These are phyloP conservation scores for Drosophila nannoptera DNA, from an alignment of 1,140 invertebrate species.

Conservation along the genomic window DNA sequence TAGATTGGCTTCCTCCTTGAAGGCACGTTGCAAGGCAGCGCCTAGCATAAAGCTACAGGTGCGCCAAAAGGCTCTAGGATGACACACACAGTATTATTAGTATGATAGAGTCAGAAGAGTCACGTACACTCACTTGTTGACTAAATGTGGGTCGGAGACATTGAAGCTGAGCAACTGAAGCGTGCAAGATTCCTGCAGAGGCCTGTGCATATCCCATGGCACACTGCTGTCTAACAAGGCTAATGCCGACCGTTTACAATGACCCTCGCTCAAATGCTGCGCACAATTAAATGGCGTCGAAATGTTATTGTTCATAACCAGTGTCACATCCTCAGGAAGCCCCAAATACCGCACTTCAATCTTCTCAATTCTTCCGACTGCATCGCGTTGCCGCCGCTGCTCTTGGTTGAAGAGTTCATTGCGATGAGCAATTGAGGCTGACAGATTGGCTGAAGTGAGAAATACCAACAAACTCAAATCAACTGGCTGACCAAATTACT, in stretches of 20 bases:
- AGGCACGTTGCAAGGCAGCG: constrained; percentile 86
- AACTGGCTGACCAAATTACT: no score
- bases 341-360: constrained; percentile 91
- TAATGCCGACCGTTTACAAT: constrained; percentile 86
- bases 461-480: background rate
- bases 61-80: constrained; percentile 90
- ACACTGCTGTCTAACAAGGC: constrained; percentile 88
- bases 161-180: constrained; percentile 89
- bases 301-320: constrained; percentile 95
- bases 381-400: constrained; percentile 84
- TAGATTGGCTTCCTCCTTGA: constrained; percentile 88
- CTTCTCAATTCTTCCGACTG: constrained; percentile 92
- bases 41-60: constrained; percentile 93
- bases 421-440: constrained; percentile 78
- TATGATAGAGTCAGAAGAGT: no score
- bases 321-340: constrained; percentile 84
- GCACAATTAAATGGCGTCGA: constrained; percentile 96
- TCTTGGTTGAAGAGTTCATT: constrained; percentile 90
- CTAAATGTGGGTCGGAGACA: constrained; percentile 83
- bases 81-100: background rate
- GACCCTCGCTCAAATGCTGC: constrained; percentile 88
- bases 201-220: constrained; percentile 96
- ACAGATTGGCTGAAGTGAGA: constrained; percentile 33
- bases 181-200: constrained; percentile 88
- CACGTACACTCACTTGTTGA: constrained; percentile 81